These are phyloP conservation scores for Staurois parvus DNA, from an alignment of 2,797 vertebrate species.

Conservation along the genomic window DNA sequence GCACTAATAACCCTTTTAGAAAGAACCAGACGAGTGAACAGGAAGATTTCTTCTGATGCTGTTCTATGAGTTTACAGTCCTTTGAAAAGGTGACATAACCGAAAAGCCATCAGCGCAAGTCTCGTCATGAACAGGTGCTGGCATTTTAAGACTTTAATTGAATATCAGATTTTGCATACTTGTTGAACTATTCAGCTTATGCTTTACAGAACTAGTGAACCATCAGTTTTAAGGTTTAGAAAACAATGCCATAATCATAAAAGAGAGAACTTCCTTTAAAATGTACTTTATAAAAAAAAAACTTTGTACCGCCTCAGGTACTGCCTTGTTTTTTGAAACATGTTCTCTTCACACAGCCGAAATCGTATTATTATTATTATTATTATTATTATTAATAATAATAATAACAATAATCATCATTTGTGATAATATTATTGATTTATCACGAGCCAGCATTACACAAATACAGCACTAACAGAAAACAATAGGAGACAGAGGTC, in stretches of 20 bases:
- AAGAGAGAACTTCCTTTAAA: constrained; percentile 18
- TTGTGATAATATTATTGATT: no score
- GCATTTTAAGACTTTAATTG: constrained; percentile 46
- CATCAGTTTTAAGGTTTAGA: constrained; percentile 8
- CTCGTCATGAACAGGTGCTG: constrained; percentile 20
- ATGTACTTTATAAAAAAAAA: neutral
- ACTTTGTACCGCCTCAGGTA: neutral
- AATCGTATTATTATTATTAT: no score
- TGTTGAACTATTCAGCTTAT: constrained; percentile 26
- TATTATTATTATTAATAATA: no score
- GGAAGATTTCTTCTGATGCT: neutral
- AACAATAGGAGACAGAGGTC: no score
- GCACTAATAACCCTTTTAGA: neutral
- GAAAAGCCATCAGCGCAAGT: constrained; percentile 5
- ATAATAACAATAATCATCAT: no score
- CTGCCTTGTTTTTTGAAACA: neutral
- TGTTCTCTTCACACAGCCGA: no score
- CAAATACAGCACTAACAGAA: no score
- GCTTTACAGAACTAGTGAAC: constrained; percentile 19
- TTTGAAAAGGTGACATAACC: constrained; percentile 34
- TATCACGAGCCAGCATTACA: no score
- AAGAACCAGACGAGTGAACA: neutral
- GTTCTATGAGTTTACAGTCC: constrained; percentile 10
- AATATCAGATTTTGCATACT: constrained; percentile 39
- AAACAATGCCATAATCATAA: constrained; percentile 28